phyloP scores from a whole-genome alignment of 2,888 invertebrate genomes.

The Chymomyza caudatula region DNA sequence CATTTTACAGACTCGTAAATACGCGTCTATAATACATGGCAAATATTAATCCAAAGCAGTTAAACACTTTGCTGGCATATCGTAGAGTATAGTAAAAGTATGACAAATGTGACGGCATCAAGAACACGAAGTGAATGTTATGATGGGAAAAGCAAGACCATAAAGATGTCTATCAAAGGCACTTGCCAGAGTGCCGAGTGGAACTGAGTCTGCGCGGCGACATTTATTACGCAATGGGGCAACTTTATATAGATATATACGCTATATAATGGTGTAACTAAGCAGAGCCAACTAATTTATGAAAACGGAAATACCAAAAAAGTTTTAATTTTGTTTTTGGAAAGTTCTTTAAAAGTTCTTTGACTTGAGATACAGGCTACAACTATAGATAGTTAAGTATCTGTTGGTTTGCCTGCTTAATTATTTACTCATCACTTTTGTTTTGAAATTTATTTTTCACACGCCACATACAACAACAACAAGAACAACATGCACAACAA shows the following conservation, averaged over 20 bases:
- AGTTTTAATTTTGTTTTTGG: background rate
- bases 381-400: background rate
- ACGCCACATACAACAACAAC: no score
- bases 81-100: background rate
- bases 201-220: background rate
- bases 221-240: background rate
- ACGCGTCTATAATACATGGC: no score
- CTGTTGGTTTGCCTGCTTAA: slow-evolving; percentile 28
- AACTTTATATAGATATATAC: background rate
- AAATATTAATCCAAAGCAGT: no score
- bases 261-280: background rate
- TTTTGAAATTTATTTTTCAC: slow-evolving; percentile 42
- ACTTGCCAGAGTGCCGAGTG: background rate
- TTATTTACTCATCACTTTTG: slow-evolving; percentile 56
- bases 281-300: slow-evolving; percentile 37
- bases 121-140: background rate
- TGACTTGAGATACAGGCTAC: background rate
- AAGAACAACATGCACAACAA: background rate
- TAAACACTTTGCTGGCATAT: background rate
- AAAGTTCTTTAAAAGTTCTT: background rate
- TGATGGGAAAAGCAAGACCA: background rate
- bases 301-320: slow-evolving; percentile 53
- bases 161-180: background rate
- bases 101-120: background rate
- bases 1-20: no score